Base-by-base conservation (phyloP, 1,140 invertebrate genomes). In the Leucophenga varia region DNA sequence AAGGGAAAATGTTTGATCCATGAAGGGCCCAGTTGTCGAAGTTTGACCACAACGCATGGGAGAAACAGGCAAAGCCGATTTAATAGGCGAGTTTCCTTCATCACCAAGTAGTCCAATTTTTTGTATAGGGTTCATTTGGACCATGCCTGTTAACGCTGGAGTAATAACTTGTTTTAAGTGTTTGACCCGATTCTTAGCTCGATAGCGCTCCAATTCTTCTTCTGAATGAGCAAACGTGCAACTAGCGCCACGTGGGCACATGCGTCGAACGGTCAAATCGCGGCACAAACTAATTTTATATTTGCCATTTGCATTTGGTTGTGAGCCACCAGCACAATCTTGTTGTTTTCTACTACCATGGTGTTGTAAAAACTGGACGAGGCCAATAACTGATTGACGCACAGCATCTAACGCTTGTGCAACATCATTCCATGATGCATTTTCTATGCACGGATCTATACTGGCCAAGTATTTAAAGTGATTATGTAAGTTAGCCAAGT, bases 161-260 rank as follows among this genome's bases (percentile, higher is more conserved):
- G n/a, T n/a, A n/a, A n/a, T n/a, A n/a, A n/a, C n/a, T n/a, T 59
- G 41, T 18, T 65, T 65, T 3, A 67, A 52, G 18, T 63, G 63
- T 21, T 67, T 67, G 6, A 56, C 63, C 0, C 72, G 55, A 48
- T 65, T 72, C 30, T 71, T 61, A 8, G 71, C 65, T 2, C 77
- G 60, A 65, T 80, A 93, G 80, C 87, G 89, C 64, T 95, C 91
- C 13, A 95, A 77, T 76, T 97, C 93, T 48, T 93, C 88, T 49
- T 91, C 87, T 7, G 89, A 91, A 74, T 97, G 93, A 20, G 92
- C 91, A 79, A 94, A 96, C 0, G 91, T 94, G 74, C 94, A 97
- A 60, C 85, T 86, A 14, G 82, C 84, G 4, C 91, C 89, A 19
- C 93, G 79, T 1, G 93, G 93, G 77, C 93, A 97, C 22, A 81